Evolutionary conservation across 1,140 invertebrate genomes (phyloP).

Genomic region (Macrobrachium nipponense): DNA sequence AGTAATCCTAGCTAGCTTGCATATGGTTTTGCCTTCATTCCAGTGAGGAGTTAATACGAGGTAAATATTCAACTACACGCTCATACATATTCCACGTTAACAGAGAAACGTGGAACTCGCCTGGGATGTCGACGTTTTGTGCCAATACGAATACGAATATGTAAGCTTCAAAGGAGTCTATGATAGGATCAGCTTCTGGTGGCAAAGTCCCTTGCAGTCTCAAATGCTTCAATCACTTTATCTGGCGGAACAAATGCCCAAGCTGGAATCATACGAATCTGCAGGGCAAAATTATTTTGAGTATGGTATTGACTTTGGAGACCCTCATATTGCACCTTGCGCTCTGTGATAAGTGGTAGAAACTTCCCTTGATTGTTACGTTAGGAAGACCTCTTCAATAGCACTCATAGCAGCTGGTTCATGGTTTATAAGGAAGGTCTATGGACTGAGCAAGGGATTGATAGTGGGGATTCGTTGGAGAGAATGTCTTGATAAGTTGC

Average conservation of each 20-base stretch:
- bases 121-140: neutral
- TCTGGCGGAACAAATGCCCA: slow-evolving; percentile 12
- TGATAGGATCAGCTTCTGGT: neutral
- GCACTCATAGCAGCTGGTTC: slow-evolving; percentile 25
- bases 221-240: too few species aligned
- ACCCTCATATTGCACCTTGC: neutral
- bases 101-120: neutral
- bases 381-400: neutral
- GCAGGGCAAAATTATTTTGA: neutral
- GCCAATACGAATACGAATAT: too few species aligned
- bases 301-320: neutral
- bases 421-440: slow-evolving; percentile 10
- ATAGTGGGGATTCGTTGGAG: neutral
- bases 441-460: neutral
- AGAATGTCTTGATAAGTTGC: slow-evolving; percentile 4
- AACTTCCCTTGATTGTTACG: slow-evolving; percentile 17
- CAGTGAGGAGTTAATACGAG: slow-evolving; percentile 4
- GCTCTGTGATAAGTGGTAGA: slow-evolving; percentile 7
- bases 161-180: neutral
- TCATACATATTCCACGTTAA: slow-evolving; percentile 18
- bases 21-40: slow-evolving; percentile 22
- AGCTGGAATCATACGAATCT: neutral
- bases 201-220: neutral
- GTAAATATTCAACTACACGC: slow-evolving; percentile 17
- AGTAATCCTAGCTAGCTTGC: slow-evolving; percentile 4